Conservation (phyloP, 2,113 vertebrate species). For the Aegithalos caudatus region DNA sequence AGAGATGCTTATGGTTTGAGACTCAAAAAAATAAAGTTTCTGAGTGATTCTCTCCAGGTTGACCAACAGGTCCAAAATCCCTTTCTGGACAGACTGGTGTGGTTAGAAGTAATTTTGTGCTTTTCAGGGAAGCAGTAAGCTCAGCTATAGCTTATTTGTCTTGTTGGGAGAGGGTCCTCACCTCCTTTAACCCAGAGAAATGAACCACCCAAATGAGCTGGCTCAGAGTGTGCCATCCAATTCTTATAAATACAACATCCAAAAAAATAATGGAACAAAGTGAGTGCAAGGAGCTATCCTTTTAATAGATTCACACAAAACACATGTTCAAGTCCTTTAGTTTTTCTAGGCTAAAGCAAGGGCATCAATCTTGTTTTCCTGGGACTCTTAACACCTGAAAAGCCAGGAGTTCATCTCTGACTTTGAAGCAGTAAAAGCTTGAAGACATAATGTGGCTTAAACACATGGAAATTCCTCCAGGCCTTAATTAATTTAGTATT, state of each 20-base stretch:
- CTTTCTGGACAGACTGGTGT: neutral
- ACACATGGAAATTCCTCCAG: slow-evolving; percentile 73
- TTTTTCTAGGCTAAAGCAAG: slow-evolving; percentile 37
- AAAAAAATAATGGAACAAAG: neutral
- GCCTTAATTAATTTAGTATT: slow-evolving; percentile 76
- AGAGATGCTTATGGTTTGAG: neutral
- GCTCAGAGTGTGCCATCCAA: neutral
- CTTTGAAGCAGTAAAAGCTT: slow-evolving; percentile 72
- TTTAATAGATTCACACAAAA: neutral
- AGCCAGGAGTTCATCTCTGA: slow-evolving; percentile 54
- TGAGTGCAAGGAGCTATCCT: neutral
- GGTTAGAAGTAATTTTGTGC: neutral
- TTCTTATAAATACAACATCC: neutral
- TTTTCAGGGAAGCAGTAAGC: neutral
- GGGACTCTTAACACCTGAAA: slow-evolving; percentile 50
- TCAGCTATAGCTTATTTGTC: neutral
- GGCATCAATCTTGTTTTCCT: slow-evolving; percentile 49
- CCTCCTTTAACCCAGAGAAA: neutral
- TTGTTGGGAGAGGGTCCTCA: neutral
- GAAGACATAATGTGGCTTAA: slow-evolving; percentile 71
- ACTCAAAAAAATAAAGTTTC: neutral
- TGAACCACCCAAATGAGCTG: neutral
- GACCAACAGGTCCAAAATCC: neutral
- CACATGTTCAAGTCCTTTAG: neutral
- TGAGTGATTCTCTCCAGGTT: neutral